Percentiles rank a stretch among this genome's conserved stretches.
Conservation (phyloP, 2,113 vertebrate species). For the Philantomba maxwellii region DNA sequence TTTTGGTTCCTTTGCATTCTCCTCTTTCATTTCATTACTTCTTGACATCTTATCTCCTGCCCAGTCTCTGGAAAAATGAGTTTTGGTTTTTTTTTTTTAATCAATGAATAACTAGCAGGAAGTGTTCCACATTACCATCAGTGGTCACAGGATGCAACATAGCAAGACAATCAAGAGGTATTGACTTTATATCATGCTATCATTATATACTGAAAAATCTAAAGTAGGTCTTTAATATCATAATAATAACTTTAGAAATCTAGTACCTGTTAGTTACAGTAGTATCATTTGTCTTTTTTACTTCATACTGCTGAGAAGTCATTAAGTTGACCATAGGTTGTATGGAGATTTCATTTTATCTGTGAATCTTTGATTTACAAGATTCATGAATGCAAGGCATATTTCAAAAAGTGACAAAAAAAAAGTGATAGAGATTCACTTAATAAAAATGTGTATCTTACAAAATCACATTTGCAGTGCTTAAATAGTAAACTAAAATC, state of each 20-base stretch:
- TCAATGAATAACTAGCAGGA: slow-evolving; percentile 62
- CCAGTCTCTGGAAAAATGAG: slow-evolving; percentile 28
- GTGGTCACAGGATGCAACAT: background rate
- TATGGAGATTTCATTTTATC: background rate
- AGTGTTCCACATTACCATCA: slow-evolving; percentile 40
- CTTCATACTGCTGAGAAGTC: background rate
- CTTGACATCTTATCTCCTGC: slow-evolving; percentile 67
- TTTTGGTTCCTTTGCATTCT: slow-evolving; percentile 42
- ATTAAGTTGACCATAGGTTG: background rate
- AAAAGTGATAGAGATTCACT: slow-evolving; percentile 3
- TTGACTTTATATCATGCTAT: background rate
- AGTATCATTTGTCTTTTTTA: background rate
- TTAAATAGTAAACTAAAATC: slow-evolving; percentile 12
- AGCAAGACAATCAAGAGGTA: slow-evolving; percentile 24
- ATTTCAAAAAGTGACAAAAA: slow-evolving; percentile 21
- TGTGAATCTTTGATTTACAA: slow-evolving; percentile 10
- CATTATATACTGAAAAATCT: slow-evolving; percentile 1
- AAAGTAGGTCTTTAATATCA: background rate
- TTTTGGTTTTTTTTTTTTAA: background rate
- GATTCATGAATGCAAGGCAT: background rate
- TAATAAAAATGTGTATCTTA: slow-evolving; percentile 12
- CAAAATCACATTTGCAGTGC: background rate
- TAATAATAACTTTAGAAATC: background rate
- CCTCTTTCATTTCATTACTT: slow-evolving; percentile 59
- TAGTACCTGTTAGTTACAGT: background rate